phyloP scores from a whole-genome alignment of 1,140 invertebrate genomes.

The Lucilia sericata region DNA sequence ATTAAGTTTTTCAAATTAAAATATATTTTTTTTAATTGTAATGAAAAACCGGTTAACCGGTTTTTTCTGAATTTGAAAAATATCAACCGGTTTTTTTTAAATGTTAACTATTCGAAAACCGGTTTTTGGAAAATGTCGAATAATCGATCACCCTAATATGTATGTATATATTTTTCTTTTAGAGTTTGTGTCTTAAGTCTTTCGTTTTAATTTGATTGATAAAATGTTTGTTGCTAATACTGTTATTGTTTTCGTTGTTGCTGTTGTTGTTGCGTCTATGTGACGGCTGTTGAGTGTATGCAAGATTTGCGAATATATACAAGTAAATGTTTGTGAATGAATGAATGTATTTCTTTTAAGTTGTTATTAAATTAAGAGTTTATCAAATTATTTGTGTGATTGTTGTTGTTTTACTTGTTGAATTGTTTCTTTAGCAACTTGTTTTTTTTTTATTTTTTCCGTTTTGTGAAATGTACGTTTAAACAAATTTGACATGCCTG shows the following conservation, averaged over 20 bases:
- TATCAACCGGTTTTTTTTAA: too few species aligned
- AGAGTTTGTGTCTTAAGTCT: constrained; percentile 11
- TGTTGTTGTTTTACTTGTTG: neutral
- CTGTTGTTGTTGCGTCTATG: neutral
- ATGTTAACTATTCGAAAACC: too few species aligned
- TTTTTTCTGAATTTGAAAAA: too few species aligned
- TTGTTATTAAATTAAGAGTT: constrained; percentile 13
- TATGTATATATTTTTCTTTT: neutral
- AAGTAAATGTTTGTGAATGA: neutral
- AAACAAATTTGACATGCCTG: constrained; percentile 13
- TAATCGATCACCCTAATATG: too few species aligned
- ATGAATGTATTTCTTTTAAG: neutral
- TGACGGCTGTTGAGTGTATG: neutral
- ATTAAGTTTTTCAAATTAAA: too few species aligned
- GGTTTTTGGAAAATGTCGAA: too few species aligned
- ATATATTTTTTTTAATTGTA: too few species aligned
- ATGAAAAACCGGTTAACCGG: too few species aligned
- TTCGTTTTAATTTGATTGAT: neutral
- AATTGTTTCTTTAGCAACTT: neutral
- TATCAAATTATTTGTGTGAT: neutral
- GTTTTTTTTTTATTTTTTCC: neutral
- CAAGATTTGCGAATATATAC: neutral
- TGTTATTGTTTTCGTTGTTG: neutral
- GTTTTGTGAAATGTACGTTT: neutral
- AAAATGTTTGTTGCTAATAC: neutral